These are phyloP conservation scores for Pyrgus malvae DNA, from an alignment of 2,888 invertebrate species.

Conservation along the genomic window DNA sequence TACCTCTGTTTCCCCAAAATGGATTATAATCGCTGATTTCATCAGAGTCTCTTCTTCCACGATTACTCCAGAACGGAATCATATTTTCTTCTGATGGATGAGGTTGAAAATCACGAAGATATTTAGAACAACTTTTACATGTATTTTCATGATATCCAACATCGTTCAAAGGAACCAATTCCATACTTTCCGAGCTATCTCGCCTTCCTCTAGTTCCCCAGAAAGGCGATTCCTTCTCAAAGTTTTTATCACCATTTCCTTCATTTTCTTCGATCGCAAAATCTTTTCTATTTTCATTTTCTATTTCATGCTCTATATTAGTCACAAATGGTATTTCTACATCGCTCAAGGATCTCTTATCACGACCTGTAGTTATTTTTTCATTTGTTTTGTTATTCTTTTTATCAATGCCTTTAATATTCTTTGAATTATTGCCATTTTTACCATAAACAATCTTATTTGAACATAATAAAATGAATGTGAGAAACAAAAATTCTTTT, in stretches of 20 bases:
- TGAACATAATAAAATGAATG: constrained; percentile 52
- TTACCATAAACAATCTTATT: constrained; percentile 53
- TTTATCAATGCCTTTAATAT: constrained; percentile 41
- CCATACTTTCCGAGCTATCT: constrained; percentile 49
- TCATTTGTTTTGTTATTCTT: constrained; percentile 43
- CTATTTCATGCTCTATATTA: constrained; percentile 36
- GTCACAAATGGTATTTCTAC: constrained; percentile 42
- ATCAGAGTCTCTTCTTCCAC: constrained; percentile 32
- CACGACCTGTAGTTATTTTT: constrained; percentile 46
- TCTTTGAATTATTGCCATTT: constrained; percentile 50
- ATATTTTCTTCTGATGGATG: constrained; percentile 22
- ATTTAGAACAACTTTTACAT: constrained; percentile 43
- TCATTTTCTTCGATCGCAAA: background rate
- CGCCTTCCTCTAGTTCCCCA: constrained; percentile 68
- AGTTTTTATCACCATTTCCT: constrained; percentile 34
- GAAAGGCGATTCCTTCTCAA: constrained; percentile 56
- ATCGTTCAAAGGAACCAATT: constrained; percentile 29
- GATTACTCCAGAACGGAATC: constrained; percentile 29
- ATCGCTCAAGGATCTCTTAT: constrained; percentile 56
- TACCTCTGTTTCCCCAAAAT: constrained; percentile 38
- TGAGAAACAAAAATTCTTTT: constrained; percentile 48
- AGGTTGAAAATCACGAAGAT: constrained; percentile 31
- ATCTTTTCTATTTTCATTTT: constrained; percentile 36
- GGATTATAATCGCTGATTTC: constrained; percentile 29
- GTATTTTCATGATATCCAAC: constrained; percentile 32